These are phyloP conservation scores for Albula goreensis DNA, from an alignment of 2,113 vertebrate species.

Conservation along the genomic window DNA sequence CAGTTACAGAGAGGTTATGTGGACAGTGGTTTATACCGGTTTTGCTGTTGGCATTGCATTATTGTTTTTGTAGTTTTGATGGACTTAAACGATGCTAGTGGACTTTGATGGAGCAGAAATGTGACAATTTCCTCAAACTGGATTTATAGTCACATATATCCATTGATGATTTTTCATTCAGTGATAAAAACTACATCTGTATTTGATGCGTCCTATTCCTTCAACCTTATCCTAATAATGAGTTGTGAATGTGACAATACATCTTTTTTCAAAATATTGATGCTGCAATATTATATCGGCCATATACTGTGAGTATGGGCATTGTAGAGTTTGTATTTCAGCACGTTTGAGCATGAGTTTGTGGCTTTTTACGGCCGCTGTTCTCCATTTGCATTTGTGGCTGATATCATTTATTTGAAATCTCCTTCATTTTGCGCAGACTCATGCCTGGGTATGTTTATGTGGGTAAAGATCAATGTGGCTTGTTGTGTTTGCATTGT, in stretches of 20 bases:
- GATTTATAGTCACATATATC: background rate
- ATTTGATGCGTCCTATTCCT: too few relatives aligned
- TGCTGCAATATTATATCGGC: too few relatives aligned
- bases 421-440: background rate
- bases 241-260: too few relatives aligned
- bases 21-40: background rate
- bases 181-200: too few relatives aligned
- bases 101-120: background rate
- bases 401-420: too few relatives aligned
- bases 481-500: constrained; percentile 25
- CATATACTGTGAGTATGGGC: too few relatives aligned
- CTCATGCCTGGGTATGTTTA: constrained; percentile 35
- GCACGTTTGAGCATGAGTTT: too few relatives aligned
- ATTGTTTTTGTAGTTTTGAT: background rate
- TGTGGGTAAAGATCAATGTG: constrained; percentile 5
- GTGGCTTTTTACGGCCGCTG: too few relatives aligned
- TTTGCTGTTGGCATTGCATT: background rate
- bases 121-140: background rate
- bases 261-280: too few relatives aligned
- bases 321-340: too few relatives aligned
- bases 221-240: too few relatives aligned
- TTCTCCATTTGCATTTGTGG: too few relatives aligned
- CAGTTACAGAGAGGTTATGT: background rate
- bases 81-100: background rate
- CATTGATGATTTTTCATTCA: background rate